Evolutionary conservation across 1,140 invertebrate species (phyloP).

Genomic region (Magallana gigas): DNA sequence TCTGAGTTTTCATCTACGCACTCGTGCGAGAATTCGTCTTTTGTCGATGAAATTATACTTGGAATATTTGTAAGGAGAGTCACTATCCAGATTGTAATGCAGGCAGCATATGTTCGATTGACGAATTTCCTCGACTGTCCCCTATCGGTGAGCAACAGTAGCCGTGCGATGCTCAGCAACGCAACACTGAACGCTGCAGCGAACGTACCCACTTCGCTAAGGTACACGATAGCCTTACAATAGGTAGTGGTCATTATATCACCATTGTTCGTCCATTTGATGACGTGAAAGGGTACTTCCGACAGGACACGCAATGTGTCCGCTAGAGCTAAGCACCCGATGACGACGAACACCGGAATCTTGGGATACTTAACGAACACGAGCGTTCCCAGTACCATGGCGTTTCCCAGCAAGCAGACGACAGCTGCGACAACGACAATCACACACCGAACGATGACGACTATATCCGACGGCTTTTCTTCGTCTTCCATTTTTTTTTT

Average conservation of each 20-base stretch:
- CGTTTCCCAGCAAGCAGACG: constrained; percentile 70
- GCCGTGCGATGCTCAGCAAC: constrained; percentile 64
- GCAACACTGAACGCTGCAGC: constrained; percentile 70
- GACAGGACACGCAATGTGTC: constrained; percentile 65
- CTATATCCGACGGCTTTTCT: constrained; percentile 32
- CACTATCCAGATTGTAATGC: constrained; percentile 52
- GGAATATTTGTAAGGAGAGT: constrained; percentile 59
- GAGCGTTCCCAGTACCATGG: constrained; percentile 66
- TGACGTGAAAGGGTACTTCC: constrained; percentile 66
- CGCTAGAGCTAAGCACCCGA: constrained; percentile 65
- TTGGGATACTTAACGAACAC: constrained; percentile 63
- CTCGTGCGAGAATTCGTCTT: constrained; percentile 31
- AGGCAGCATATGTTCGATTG: constrained; percentile 55
- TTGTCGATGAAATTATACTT: constrained; percentile 50
- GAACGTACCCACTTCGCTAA: constrained; percentile 61
- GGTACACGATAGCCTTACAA: constrained; percentile 69
- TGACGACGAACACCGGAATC: constrained; percentile 66
- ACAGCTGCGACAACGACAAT: constrained; percentile 68
- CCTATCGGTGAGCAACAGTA: constrained; percentile 68
- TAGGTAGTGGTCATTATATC: constrained; percentile 62
- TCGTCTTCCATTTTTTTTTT: constrained; percentile 18
- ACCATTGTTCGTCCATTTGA: constrained; percentile 55
- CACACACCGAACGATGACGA: constrained; percentile 49
- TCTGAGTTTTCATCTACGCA: constrained; percentile 30
- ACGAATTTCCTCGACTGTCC: constrained; percentile 58